A percentile compares a stretch with the other conserved stretches of the same genome.
Evolutionary conservation across 2,797 vertebrate species (phyloP).

Genomic region (Hyperoplus immaculatus): DNA sequence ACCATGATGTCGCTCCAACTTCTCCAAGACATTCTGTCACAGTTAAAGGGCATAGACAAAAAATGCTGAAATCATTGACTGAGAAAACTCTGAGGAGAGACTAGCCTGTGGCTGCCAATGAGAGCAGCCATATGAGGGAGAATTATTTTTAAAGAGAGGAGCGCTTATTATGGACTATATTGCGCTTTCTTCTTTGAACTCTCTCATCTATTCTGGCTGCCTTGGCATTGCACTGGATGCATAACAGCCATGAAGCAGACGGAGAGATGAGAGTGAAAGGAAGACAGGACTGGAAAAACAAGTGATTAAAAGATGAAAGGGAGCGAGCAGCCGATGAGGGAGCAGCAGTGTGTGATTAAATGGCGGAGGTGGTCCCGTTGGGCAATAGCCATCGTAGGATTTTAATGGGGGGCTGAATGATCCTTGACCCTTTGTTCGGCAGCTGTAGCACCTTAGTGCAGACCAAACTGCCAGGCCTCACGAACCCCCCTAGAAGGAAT

Average conservation of each 20-base stretch:
- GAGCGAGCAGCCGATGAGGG: conserved; percentile 62
- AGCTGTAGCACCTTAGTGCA: conserved; percentile 62
- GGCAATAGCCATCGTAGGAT: conserved; percentile 73
- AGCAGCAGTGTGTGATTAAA: conserved; percentile 74
- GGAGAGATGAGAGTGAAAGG: conserved; percentile 57
- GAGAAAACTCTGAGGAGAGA: conserved; percentile 43
- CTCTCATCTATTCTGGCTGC: conserved; percentile 60
- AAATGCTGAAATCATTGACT: conserved; percentile 60
- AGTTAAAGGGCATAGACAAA: conserved; percentile 65
- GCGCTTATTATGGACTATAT: conserved; percentile 65
- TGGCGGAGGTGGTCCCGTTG: conserved; percentile 58
- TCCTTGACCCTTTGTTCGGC: conserved; percentile 70
- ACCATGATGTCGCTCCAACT: conserved; percentile 59
- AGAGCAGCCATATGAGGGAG: conserved; percentile 31
- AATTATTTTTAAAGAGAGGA: conserved; percentile 54
- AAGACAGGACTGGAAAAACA: conserved; percentile 61
- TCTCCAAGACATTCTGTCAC: conserved; percentile 67
- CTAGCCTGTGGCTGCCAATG: conserved; percentile 51
- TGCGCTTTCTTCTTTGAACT: conserved; percentile 72
- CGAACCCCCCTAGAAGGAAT: conserved; percentile 55
- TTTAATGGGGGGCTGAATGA: conserved; percentile 78
- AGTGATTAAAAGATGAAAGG: conserved; percentile 78
- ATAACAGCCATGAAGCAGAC: conserved; percentile 53
- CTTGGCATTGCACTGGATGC: conserved; percentile 53
- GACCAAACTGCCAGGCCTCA: conserved; percentile 62